Evolutionary conservation across 1,140 invertebrate genomes (phyloP).

Genomic region (Cyclina sinensis): DNA sequence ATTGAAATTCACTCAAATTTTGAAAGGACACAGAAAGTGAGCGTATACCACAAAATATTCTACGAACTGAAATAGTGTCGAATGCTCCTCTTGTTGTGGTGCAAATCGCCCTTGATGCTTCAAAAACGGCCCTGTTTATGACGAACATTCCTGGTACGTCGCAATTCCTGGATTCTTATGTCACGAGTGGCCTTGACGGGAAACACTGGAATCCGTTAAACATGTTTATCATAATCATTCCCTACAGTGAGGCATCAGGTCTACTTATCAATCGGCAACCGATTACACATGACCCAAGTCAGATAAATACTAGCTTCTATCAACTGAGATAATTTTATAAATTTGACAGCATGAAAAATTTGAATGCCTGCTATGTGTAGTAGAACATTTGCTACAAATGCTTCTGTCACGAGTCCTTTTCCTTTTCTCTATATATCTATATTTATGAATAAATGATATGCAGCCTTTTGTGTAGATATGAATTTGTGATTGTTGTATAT

Average conservation of each 20-base stretch:
- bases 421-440: no score
- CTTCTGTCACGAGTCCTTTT: no score
- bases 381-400: no score
- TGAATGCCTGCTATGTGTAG: no score
- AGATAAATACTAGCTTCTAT: no score
- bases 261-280: neutral
- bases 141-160: neutral
- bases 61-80: conserved; percentile 15
- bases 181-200: neutral
- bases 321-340: no score
- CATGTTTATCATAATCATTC: neutral
- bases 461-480: no score
- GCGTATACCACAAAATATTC: conserved; percentile 4
- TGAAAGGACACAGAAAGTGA: neutral
- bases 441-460: no score
- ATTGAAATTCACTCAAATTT: neutral
- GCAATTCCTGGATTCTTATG: neutral
- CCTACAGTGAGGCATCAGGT: neutral
- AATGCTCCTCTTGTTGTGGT: neutral
- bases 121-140: neutral
- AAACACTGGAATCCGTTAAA: neutral
- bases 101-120: neutral
- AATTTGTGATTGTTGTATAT: no score
- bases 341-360: no score
- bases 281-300: neutral